Conservation (phyloP, 2,888 invertebrate genomes). For the Lathronympha strigana region DNA sequence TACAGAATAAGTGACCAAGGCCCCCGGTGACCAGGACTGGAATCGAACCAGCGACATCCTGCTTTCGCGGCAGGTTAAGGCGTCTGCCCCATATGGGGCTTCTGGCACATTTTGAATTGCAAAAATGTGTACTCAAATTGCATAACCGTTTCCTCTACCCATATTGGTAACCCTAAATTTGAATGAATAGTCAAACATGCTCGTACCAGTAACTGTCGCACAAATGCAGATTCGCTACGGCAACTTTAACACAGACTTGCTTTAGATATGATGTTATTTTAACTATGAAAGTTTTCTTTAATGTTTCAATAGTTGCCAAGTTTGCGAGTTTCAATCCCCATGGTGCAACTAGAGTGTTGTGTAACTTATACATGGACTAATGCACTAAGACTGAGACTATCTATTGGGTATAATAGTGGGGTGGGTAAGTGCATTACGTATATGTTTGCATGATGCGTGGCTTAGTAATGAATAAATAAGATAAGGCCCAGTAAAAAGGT, state of each 20-base stretch:
- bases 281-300: constrained; percentile 14
- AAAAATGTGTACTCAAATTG: too few relatives aligned
- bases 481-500: too few relatives aligned
- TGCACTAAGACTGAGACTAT: neutral
- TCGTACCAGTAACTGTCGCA: constrained; percentile 61
- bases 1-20: too few relatives aligned
- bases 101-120: too few relatives aligned
- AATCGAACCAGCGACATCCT: too few relatives aligned
- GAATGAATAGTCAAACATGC: constrained; percentile 75
- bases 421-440: too few relatives aligned
- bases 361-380: neutral
- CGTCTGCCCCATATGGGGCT: too few relatives aligned
- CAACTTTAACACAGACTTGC: constrained; percentile 55
- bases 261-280: constrained; percentile 23
- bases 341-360: neutral
- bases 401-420: neutral
- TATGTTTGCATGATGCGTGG: neutral
- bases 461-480: neutral
- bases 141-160: too few relatives aligned
- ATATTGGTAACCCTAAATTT: constrained; percentile 44
- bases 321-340: neutral
- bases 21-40: too few relatives aligned
- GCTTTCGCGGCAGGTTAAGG: too few relatives aligned
- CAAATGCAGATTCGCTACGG: constrained; percentile 62
- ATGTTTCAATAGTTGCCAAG: constrained; percentile 15